phyloP scores from a whole-genome alignment of 2,113 vertebrate species.

The Podarcis cretensis region DNA sequence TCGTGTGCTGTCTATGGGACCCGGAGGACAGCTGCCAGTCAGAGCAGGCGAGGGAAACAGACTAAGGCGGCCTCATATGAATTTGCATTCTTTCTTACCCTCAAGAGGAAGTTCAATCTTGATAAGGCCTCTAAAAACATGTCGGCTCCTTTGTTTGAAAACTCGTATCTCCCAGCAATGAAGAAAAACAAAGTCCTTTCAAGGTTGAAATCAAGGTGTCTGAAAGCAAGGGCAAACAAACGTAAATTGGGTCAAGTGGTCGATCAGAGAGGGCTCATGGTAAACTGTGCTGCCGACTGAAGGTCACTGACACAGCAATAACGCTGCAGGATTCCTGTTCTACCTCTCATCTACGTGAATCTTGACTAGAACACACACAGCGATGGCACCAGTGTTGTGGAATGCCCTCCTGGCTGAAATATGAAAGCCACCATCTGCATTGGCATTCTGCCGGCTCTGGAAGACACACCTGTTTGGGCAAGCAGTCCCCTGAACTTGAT shows the following conservation, averaged over 20 bases:
- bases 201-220: slow-evolving; percentile 94
- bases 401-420: too few relatives aligned
- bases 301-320: background rate
- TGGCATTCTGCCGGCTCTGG: too few relatives aligned
- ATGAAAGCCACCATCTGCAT: too few relatives aligned
- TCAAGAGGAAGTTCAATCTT: slow-evolving; percentile 92
- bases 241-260: background rate
- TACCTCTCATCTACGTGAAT: background rate
- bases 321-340: background rate
- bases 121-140: slow-evolving; percentile 95
- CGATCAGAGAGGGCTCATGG: slow-evolving; percentile 27
- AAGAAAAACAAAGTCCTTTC: slow-evolving; percentile 97
- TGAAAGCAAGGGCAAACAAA: slow-evolving; percentile 66
- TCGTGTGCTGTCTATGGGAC: too few relatives aligned
- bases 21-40: background rate
- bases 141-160: slow-evolving; percentile 97
- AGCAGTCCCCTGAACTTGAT: too few relatives aligned
- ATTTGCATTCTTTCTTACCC: slow-evolving; percentile 77
- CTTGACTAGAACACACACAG: background rate
- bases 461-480: too few relatives aligned
- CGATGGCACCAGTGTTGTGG: too few relatives aligned
- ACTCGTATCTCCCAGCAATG: slow-evolving; percentile 96
- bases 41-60: background rate
- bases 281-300: slow-evolving; percentile 23
- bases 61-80: background rate